Percentiles rank a stretch among this genome's conserved stretches.
These are phyloP conservation scores for Laspeyria flexula DNA, from an alignment of 2,888 invertebrate genomes.

Conservation along the genomic window DNA sequence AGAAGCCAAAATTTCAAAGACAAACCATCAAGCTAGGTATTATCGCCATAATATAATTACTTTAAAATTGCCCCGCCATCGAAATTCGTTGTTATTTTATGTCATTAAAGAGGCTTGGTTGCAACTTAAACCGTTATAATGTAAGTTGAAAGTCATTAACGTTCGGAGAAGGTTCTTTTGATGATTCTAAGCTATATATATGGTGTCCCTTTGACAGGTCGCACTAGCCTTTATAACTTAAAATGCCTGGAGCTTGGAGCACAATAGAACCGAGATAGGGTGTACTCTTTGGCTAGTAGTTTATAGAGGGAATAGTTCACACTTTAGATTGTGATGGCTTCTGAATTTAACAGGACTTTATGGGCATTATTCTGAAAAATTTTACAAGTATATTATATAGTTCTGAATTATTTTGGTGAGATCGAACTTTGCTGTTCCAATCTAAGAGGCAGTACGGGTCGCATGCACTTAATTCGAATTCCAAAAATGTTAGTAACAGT, in stretches of 20 bases:
- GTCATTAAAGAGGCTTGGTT: slow-evolving; percentile 45
- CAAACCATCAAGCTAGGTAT: no score
- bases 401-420: no score
- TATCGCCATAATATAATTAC: slow-evolving; percentile 45
- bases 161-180: slow-evolving; percentile 37
- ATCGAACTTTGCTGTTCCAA: no score
- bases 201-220: slow-evolving; percentile 41
- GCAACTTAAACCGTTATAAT: slow-evolving; percentile 56
- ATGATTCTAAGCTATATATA: slow-evolving; percentile 48
- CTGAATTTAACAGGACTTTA: not conserved
- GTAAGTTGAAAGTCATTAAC: slow-evolving; percentile 52
- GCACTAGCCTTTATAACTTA: slow-evolving; percentile 35
- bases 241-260: slow-evolving; percentile 17
- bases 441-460: no score
- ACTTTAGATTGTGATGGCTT: not conserved
- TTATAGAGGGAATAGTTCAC: slow-evolving; percentile 4
- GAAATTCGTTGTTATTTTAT: slow-evolving; percentile 50
- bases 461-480: no score
- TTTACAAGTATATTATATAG: no score
- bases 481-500: no score
- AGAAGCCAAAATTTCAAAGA: no score
- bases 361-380: no score
- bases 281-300: slow-evolving; percentile 22
- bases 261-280: slow-evolving; percentile 27
- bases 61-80: slow-evolving; percentile 44